phyloP scores from a whole-genome alignment of 2,888 invertebrate species.

The Terebella lapidaria region DNA sequence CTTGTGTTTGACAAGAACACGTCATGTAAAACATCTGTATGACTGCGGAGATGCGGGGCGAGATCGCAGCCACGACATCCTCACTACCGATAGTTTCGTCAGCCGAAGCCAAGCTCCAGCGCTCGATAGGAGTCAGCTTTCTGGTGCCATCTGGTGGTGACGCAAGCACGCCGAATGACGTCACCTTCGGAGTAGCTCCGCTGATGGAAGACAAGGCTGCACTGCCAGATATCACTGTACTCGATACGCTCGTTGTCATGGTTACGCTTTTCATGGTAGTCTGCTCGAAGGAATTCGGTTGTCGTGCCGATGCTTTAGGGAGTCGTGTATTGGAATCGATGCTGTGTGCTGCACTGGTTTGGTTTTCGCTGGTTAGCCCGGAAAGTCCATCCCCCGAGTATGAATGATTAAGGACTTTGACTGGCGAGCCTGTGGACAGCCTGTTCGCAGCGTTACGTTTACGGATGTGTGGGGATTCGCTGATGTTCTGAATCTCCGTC shows the following conservation, averaged over 20 bases:
- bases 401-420: background rate
- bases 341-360: background rate
- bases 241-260: background rate
- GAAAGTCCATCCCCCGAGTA: background rate
- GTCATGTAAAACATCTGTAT: conserved; percentile 45
- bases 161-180: background rate
- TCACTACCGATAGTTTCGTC: conserved; percentile 14
- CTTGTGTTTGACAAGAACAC: conserved; percentile 29
- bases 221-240: background rate
- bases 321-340: background rate
- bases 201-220: background rate
- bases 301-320: background rate
- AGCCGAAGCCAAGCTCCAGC: background rate
- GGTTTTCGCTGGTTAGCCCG: background rate
- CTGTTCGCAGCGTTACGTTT: background rate
- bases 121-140: background rate
- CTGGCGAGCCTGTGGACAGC: too few relatives aligned
- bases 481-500: conserved; percentile 29
- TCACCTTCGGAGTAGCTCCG: background rate
- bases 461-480: background rate
- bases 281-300: background rate
- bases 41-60: conserved; percentile 42
- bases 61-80: conserved; percentile 34
- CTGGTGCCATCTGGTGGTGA: background rate
- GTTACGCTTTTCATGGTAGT: background rate